Evolutionary conservation across 2,113 vertebrate genomes (phyloP).

Genomic region (Bubalus kerabau): DNA sequence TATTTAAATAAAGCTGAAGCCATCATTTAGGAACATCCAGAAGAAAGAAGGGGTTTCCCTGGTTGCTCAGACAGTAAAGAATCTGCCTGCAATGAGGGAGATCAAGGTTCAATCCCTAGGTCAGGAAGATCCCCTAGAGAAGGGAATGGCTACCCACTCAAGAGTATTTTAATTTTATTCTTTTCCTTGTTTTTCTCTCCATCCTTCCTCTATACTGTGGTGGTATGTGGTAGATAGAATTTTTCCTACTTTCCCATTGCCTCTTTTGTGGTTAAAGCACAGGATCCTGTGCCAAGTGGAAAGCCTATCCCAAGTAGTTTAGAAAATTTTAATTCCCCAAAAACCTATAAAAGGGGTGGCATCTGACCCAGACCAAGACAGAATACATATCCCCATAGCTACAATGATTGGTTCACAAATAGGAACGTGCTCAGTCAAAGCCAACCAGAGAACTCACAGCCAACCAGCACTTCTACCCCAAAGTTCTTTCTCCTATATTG

Average conservation of each 20-base stretch:
- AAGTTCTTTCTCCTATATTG: not conserved
- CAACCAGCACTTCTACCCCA: not conserved
- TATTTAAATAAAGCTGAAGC: conserved; percentile 28
- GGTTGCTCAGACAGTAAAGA: not conserved
- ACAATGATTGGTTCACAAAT: not conserved
- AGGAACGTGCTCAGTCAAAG: not conserved
- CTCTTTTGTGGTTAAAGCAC: not conserved
- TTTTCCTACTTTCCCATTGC: not conserved
- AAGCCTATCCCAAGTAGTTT: not conserved
- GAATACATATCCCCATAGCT: not conserved
- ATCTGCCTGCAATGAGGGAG: not conserved
- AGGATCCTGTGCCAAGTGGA: not conserved
- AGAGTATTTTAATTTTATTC: not conserved
- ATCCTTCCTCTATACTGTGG: not conserved
- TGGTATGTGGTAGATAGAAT: not conserved
- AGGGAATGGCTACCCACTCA: no score
- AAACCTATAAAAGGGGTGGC: not conserved
- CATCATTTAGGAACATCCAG: not conserved
- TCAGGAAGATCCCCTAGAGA: no score
- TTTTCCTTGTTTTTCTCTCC: not conserved
- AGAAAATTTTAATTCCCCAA: not conserved
- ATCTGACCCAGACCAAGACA: not conserved
- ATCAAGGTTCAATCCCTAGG: no score
- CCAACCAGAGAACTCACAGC: not conserved
- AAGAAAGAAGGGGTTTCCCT: not conserved